Percentiles rank a stretch among this genome's conserved stretches.
Conservation (phyloP, 1,140 invertebrate genomes). For the Patella vulgata region DNA sequence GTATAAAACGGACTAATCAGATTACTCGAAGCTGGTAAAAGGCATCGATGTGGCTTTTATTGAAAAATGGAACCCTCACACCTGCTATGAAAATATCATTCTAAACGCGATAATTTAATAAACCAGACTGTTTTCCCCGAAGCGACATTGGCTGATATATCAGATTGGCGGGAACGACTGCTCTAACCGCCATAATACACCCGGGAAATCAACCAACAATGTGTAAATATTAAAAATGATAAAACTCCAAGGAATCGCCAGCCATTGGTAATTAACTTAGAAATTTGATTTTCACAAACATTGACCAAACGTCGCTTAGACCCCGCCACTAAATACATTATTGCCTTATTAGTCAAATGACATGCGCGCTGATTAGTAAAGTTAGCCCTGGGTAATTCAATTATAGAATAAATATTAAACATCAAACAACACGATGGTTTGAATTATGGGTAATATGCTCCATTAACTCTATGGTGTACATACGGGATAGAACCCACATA, state of each 20-base stretch:
- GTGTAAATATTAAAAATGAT: conserved; percentile 24
- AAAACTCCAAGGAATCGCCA: conserved; percentile 1
- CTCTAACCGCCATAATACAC: neutral
- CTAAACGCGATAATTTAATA: conserved; percentile 34
- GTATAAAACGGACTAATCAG: conserved; percentile 20
- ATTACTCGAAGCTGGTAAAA: conserved; percentile 27
- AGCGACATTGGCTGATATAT: conserved; percentile 17
- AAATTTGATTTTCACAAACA: conserved; percentile 24
- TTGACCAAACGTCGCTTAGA: conserved; percentile 20
- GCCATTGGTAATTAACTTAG: conserved; percentile 7
- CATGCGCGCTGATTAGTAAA: conserved; percentile 17
- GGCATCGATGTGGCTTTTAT: conserved; percentile 30
- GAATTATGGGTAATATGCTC: conserved; percentile 2
- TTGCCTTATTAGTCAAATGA: conserved; percentile 20
- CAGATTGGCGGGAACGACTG: neutral
- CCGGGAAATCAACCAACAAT: conserved; percentile 13
- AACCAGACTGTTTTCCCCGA: conserved; percentile 11
- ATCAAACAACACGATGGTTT: conserved; percentile 17
- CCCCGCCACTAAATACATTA: conserved; percentile 22
- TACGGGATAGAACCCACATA: neutral
- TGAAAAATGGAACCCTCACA: conserved; percentile 32
- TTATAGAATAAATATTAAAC: conserved; percentile 1
- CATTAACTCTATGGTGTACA: neutral
- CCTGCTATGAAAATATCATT: conserved; percentile 32
- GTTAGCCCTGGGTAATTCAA: conserved; percentile 20